Percentiles rank a stretch among this genome's conserved stretches.
phyloP scores from a whole-genome alignment of 2,888 invertebrate genomes.

The Acanthoscelides obtectus region DNA sequence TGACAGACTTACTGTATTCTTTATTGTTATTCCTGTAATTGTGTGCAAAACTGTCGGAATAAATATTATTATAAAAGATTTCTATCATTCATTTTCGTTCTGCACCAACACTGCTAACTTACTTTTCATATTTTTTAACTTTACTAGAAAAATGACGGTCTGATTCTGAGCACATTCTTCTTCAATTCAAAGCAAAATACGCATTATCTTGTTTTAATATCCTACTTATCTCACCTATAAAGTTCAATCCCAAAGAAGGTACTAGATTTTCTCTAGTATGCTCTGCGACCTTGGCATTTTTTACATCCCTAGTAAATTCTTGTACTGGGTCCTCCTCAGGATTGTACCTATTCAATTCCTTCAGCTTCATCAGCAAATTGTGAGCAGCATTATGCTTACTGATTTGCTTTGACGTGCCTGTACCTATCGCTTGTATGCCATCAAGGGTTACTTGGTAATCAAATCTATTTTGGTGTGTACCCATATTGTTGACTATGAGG shows the following conservation, averaged over 20 bases:
- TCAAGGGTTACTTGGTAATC: constrained; percentile 45
- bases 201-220: too few species aligned
- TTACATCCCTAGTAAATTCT: constrained; percentile 20
- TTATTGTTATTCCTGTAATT: too few species aligned
- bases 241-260: constrained; percentile 18
- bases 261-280: constrained; percentile 19
- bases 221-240: constrained; percentile 20
- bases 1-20: too few species aligned
- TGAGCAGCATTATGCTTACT: constrained; percentile 59
- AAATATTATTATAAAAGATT: too few species aligned
- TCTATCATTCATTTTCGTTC: too few species aligned
- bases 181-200: constrained; percentile 1
- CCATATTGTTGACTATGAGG: constrained; percentile 30
- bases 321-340: constrained; percentile 31
- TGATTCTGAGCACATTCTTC: neutral
- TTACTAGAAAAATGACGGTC: too few species aligned
- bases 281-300: constrained; percentile 19
- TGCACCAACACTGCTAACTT: too few species aligned
- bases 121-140: too few species aligned
- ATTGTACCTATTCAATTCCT: constrained; percentile 40
- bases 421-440: constrained; percentile 38
- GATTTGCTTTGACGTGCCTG: constrained; percentile 52
- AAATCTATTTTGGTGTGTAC: constrained; percentile 49
- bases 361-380: constrained; percentile 47
- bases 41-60: too few species aligned